A percentile compares a stretch with the other conserved stretches of the same genome.
Evolutionary conservation across 2,888 invertebrate species (phyloP).

Genomic region (Calliphora vomitoria): DNA sequence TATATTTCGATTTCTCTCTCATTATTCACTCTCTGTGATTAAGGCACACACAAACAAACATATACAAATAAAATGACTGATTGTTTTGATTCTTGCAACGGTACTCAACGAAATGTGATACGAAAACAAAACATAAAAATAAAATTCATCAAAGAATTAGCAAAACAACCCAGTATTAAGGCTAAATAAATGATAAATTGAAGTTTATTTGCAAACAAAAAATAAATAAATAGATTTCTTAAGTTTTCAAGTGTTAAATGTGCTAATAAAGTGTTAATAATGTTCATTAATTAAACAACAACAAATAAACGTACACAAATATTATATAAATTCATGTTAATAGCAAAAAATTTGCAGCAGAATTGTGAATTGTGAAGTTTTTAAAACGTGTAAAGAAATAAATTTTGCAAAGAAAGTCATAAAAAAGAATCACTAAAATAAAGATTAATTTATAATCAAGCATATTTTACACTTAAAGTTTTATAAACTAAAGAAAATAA

Average conservation of each 20-base stretch:
- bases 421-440: background rate
- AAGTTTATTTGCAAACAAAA: background rate
- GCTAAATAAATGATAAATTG: slow-evolving; percentile 35
- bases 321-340: background rate
- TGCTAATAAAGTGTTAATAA: slow-evolving; percentile 29
- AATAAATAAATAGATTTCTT: background rate
- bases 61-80: background rate
- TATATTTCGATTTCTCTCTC: slow-evolving; percentile 17
- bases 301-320: background rate
- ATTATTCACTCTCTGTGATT: slow-evolving; percentile 1
- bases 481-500: background rate
- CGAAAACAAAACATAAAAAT: slow-evolving; percentile 32
- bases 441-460: background rate
- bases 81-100: slow-evolving; percentile 51
- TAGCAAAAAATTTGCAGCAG: background rate
- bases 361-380: background rate
- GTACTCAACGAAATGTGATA: slow-evolving; percentile 51
- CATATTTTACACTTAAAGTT: background rate
- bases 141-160: slow-evolving; percentile 13
- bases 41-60: slow-evolving; percentile 5
- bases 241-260: background rate
- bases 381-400: no score
- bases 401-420: background rate
- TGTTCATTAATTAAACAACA: background rate
- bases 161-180: background rate